Percentiles rank a stretch among this genome's conserved stretches.
Evolutionary conservation across 2,888 invertebrate genomes (phyloP).

Genomic region (Brenthis hecate): DNA sequence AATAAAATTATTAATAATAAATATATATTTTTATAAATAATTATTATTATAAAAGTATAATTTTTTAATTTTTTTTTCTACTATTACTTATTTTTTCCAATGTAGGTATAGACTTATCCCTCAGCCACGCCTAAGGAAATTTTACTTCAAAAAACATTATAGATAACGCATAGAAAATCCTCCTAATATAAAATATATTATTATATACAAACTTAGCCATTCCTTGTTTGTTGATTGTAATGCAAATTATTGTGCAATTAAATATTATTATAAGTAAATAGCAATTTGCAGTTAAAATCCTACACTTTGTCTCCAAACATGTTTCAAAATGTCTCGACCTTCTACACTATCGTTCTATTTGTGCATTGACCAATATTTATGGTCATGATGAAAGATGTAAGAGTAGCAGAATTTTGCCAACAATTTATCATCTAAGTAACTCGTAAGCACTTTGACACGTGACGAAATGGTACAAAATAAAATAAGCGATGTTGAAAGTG

Average conservation of each 20-base stretch:
- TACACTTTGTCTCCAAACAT: constrained; percentile 1
- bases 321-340: constrained; percentile 16
- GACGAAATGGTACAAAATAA: neutral
- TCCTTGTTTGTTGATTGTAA: too few species aligned
- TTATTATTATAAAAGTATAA: too few species aligned
- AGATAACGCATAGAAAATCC: too few species aligned
- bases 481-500: constrained; percentile 8
- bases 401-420: constrained; percentile 6
- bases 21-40: too few species aligned
- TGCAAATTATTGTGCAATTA: neutral
- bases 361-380: constrained; percentile 20
- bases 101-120: too few species aligned
- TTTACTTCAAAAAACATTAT: too few species aligned
- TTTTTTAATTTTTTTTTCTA: too few species aligned
- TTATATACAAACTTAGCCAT: too few species aligned
- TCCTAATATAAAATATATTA: too few species aligned
- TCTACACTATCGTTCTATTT: constrained; percentile 21
- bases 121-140: too few species aligned
- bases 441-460: constrained; percentile 13
- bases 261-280: constrained; percentile 11
- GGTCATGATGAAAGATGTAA: constrained; percentile 22
- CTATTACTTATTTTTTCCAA: too few species aligned
- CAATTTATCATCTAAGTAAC: constrained; percentile 10
- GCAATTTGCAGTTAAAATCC: neutral
- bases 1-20: too few species aligned